Conservation (phyloP, 2,113 vertebrate genomes). For the Carassius carassius region DNA sequence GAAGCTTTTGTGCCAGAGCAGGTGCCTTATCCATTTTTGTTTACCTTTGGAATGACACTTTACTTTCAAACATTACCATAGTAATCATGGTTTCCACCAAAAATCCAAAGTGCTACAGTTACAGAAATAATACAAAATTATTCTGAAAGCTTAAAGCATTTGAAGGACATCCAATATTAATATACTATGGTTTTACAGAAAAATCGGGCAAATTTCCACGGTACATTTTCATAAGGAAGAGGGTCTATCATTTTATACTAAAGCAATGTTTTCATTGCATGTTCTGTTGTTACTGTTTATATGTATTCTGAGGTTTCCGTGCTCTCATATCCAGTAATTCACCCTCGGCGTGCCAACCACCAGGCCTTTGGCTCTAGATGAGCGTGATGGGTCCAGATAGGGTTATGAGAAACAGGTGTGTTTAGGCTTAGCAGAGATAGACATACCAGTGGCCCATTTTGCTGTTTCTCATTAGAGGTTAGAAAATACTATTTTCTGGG, state of each 20-base stretch:
- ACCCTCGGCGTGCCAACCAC: neutral
- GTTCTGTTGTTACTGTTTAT: neutral
- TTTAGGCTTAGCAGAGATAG: slow-evolving; percentile 49
- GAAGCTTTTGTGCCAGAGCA: slow-evolving; percentile 22
- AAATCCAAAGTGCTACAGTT: no score
- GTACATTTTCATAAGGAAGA: neutral
- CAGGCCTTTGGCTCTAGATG: slow-evolving; percentile 18
- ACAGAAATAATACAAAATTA: neutral
- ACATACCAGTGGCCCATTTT: slow-evolving; percentile 22
- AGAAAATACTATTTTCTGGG: slow-evolving; percentile 67
- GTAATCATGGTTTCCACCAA: no score
- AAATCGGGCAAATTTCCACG: neutral
- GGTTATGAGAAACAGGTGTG: slow-evolving; percentile 70
- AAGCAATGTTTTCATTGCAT: slow-evolving; percentile 3
- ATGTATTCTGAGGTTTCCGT: neutral
- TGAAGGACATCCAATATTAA: neutral
- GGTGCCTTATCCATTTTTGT: slow-evolving; percentile 24
- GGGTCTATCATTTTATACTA: neutral
- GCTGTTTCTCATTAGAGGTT: slow-evolving; percentile 67
- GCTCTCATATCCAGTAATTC: neutral
- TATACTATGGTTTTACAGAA: neutral
- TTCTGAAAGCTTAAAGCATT: neutral
- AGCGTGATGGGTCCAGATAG: slow-evolving; percentile 19
- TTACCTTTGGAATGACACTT: neutral
- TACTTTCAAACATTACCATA: neutral